Evolutionary conservation across 2,888 invertebrate species (phyloP), one percentile per base, ranked within the genome.

Genomic region (Drosophila cracens): DNA sequence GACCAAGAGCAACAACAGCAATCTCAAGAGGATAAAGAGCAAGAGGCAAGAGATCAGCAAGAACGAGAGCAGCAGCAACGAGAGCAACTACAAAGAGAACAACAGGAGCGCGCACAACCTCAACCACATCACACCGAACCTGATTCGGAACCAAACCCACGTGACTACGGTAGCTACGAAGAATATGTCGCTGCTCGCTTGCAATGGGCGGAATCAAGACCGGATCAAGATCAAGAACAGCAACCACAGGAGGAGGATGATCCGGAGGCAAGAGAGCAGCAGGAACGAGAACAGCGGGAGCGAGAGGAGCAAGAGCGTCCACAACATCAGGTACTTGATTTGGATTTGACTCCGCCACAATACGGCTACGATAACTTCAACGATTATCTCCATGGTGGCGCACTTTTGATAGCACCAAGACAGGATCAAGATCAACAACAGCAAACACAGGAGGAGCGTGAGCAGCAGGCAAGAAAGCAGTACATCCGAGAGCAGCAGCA

Each of bases 31-130:
- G 6, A 13, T 3, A 7, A 13, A 13, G 43, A 43, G 7, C 21
- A 13, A 6, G 21, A 43, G 43, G 13, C 21, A 21, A 43, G 43
- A 43, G 21, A 43, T 21, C 46, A 46, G 21, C 46, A 21, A 21
- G 21, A 46, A 11, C 43, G 21, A 4, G 43, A 43, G 6, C 43
- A 43, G n/a, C 40, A 43, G 18, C n/a, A 1, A n/a, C 43, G 43
- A n/a, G 43, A 43, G n/a, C n/a, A 43, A 43, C 43, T n/a, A n/a
- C n/a, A 21, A 43, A 62, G 74, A 16, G 82, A 79, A 16, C 62
- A 69, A 51, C 40, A 60, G 11, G 56, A 53, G n/a, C 52, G 58
- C 1, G 40, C 21, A 16, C 48, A 52, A n/a, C n/a, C 4, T n/a
- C 18, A 38, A 38, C 38, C 38, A 38, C 7, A 38, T 38, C 5